Percentiles rank a stretch among this genome's conserved stretches.
These are phyloP conservation scores for Verasper variegatus DNA, from an alignment of 2,113 vertebrate species.

Conservation along the genomic window DNA sequence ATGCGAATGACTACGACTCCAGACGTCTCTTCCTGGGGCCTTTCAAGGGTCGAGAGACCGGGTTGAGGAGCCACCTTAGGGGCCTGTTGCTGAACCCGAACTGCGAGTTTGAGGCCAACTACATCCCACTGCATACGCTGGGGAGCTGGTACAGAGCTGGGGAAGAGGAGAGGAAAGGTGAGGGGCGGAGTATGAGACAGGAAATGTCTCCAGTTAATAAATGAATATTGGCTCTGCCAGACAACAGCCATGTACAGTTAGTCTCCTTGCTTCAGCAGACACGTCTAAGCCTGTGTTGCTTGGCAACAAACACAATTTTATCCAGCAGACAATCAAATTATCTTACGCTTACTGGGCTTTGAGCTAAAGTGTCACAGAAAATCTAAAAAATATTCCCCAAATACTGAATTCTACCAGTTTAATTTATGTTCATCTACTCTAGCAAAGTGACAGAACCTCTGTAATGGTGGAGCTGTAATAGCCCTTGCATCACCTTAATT, in stretches of 20 bases:
- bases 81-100: constrained; percentile 90
- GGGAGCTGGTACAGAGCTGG: constrained; percentile 82
- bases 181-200: constrained; percentile 30
- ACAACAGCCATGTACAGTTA: constrained; percentile 12
- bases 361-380: too few species aligned
- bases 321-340: constrained; percentile 8
- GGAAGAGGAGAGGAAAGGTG: constrained; percentile 74
- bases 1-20: constrained; percentile 90
- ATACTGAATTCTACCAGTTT: not conserved
- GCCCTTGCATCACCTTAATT: not conserved
- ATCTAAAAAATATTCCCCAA: too few species aligned
- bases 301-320: constrained; percentile 39
- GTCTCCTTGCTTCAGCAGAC: constrained; percentile 25
- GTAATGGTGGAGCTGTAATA: not conserved
- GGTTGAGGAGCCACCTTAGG: constrained; percentile 75
- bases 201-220: constrained; percentile 36
- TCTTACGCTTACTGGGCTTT: not conserved
- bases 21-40: constrained; percentile 89
- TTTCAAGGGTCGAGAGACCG: constrained; percentile 85
- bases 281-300: constrained; percentile 33
- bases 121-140: constrained; percentile 87
- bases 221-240: constrained; percentile 36
- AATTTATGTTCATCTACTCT: not conserved
- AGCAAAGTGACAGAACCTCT: too few species aligned
- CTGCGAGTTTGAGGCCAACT: constrained; percentile 92